Conservation (phyloP, 2,113 vertebrate genomes). For the Fregata magnificens region DNA sequence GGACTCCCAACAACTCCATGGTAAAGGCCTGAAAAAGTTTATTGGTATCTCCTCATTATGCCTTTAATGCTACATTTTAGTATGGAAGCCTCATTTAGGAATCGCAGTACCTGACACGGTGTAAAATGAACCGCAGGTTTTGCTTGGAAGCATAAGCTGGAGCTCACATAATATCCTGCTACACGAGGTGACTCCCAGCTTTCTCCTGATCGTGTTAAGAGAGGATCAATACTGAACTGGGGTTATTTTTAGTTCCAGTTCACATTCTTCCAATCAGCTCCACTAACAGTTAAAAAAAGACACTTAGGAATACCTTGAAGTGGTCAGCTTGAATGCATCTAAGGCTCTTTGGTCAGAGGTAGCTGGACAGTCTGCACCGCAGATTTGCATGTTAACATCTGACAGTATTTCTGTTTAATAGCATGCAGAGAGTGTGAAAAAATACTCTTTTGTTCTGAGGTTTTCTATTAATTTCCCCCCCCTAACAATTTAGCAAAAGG, state of each 20-base stretch:
- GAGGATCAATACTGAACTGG: neutral
- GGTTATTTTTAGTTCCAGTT: slow-evolving; percentile 10
- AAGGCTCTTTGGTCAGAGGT: neutral
- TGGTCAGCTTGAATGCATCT: neutral
- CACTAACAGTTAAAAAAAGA: neutral
- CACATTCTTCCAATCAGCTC: neutral
- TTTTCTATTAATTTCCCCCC: neutral
- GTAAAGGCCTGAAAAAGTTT: neutral
- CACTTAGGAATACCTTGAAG: neutral
- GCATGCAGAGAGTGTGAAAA: slow-evolving; percentile 14
- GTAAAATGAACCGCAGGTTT: neutral
- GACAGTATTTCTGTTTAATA: slow-evolving; percentile 12
- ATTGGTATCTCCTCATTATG: neutral
- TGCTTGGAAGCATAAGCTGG: neutral
- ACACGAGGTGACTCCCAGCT: neutral
- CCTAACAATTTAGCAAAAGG: neutral
- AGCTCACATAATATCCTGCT: neutral
- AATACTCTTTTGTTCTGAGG: slow-evolving; percentile 31
- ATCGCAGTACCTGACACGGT: neutral
- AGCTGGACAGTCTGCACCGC: neutral
- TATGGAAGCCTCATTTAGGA: neutral
- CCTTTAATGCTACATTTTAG: neutral
- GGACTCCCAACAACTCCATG: neutral
- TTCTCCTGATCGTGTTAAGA: slow-evolving; percentile 6
- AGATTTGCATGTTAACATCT: slow-evolving; percentile 1